Conservation (phyloP, 92 coral and sea anemone species). For the Isaurus tuberculatus region DNA sequence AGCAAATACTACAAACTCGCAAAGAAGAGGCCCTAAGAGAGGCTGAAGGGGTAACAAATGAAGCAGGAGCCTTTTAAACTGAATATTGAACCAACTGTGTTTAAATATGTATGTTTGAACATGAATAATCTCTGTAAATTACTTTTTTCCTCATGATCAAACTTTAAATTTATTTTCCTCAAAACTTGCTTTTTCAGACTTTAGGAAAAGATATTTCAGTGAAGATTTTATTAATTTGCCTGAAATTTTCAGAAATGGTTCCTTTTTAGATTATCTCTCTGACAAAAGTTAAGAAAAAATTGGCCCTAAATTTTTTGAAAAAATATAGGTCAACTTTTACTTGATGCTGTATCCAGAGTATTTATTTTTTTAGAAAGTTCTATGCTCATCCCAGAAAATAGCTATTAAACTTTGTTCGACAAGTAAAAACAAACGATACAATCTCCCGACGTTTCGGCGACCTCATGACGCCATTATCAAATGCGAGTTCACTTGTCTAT, state of each 20-base stretch:
- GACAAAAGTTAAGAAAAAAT: constrained; percentile 52
- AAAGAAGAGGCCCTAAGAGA: not conserved
- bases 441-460: too few relatives aligned
- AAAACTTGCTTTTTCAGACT: constrained; percentile 37
- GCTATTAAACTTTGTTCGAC: too few relatives aligned
- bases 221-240: constrained; percentile 1
- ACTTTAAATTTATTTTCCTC: constrained; percentile 29
- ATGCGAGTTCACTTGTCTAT: too few relatives aligned
- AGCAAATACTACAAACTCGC: not conserved
- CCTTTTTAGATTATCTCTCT: constrained; percentile 26
- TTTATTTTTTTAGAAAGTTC: constrained; percentile 19
- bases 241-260: constrained; percentile 57
- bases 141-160: not conserved
- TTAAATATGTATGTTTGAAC: not conserved
- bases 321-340: constrained; percentile 32
- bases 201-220: constrained; percentile 44
- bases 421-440: too few relatives aligned
- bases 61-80: not conserved
- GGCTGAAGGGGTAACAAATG: not conserved
- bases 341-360: constrained; percentile 45
- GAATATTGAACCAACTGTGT: not conserved
- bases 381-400: constrained; percentile 6
- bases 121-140: not conserved
- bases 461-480: too few relatives aligned
- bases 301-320: constrained; percentile 32